Base-by-base conservation (phyloP, 2,113 vertebrate species). In the Marmota flaviventris region DNA sequence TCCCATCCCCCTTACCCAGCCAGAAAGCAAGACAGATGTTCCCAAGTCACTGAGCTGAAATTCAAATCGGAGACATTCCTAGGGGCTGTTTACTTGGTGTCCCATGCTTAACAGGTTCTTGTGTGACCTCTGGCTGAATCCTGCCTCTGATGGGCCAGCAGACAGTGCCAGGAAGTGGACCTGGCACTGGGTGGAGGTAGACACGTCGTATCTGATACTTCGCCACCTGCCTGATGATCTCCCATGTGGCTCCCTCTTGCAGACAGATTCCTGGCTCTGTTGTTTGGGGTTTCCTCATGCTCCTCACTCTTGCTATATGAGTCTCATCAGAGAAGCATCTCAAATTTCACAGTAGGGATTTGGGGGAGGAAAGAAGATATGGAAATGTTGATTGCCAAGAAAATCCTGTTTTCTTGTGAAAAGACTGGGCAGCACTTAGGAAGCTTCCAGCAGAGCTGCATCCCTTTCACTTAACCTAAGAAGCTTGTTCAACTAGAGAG, bases 31-130 rank as follows among this genome's bases (percentile, higher is more conserved):
- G 94, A 85, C 95, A 96, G 95, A 96, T 91, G 91, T 65, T 93
- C 20, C 90, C 77, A 48, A 95, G 77, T 16, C 69, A 93, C 70
- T 72, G 91, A 96, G 89, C 88, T 97, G 97, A 98, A 97, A 98
- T 91, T 91, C 85, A 96, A 98, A 95, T 76, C 72, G 45, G 83
- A 96, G 88, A 92, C 89, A 96, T 96, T 97, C 96, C 82, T 85
- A 10, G 32, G 93, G 67, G 95, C 94, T 98, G 98, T 98, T 98
- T 98, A 98, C 98, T 96, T 93, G 97, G 97, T 96, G 94, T 98
- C 67, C 91, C 85, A 81, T 97, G 96, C 93, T 86, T 98, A 76
- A 91, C 93, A 42, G 88, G n/a, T 96, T 98, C 91, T 93, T 81
- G 22, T 72, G 72, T 94, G 85, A 91, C 98, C 93, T 95, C 93